Evolutionary conservation across 2,888 invertebrate genomes (phyloP).

Genomic region (Ormyrus thymus): DNA sequence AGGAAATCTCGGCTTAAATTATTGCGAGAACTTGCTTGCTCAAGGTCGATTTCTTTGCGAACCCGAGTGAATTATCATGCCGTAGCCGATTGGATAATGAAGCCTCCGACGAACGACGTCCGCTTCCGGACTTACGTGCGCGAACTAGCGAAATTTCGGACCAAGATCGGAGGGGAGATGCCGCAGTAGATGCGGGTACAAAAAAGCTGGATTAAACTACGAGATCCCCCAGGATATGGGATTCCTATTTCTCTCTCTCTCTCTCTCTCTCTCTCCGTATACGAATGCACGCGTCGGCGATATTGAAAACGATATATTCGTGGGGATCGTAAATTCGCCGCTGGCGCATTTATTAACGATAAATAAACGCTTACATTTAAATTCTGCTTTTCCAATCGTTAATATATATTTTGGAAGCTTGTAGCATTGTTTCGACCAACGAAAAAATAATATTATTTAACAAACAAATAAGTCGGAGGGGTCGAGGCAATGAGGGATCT

Average conservation of each 20-base stretch:
- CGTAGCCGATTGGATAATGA: constrained; percentile 31
- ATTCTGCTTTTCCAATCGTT: no score
- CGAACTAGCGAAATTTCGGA: constrained; percentile 23
- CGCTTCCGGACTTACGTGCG: constrained; percentile 7
- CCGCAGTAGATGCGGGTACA: not conserved
- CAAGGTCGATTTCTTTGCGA: constrained; percentile 33
- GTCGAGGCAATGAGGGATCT: no score
- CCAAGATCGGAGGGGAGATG: constrained; percentile 1
- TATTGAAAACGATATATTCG: no score
- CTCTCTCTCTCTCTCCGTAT: no score
- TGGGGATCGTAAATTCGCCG: no score
- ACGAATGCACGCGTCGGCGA: no score
- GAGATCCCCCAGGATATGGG: not conserved
- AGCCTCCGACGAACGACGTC: constrained; percentile 34
- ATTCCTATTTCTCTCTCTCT: not conserved
- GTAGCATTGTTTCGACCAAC: no score
- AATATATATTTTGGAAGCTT: no score
- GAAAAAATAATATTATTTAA: no score
- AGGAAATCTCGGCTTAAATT: constrained; percentile 12
- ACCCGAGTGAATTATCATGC: constrained; percentile 38
- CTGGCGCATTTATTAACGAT: no score
- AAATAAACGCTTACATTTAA: no score
- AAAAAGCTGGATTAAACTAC: not conserved
- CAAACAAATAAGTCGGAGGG: no score
- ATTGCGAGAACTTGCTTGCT: constrained; percentile 44